These are phyloP conservation scores for Agrilus planipennis DNA, from an alignment of 1,140 invertebrate genomes.

Conservation along the genomic window DNA sequence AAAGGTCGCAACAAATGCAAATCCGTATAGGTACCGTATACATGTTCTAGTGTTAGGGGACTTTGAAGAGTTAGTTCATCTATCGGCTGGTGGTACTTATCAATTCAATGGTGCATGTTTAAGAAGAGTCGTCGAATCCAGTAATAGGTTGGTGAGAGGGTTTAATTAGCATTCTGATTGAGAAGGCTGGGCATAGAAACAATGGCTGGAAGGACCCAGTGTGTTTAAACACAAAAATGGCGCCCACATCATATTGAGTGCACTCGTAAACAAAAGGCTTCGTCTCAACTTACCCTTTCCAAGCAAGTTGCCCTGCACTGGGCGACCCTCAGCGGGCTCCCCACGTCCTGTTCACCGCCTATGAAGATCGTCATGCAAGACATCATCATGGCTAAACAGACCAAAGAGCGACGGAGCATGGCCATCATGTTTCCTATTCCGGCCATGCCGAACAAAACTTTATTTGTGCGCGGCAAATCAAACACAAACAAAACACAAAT, in stretches of 20 bases:
- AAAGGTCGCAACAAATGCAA: too few species aligned
- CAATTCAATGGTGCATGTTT: too few species aligned
- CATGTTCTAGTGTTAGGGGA: too few species aligned
- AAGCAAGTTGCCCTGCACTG: constrained; percentile 54
- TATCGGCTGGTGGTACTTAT: too few species aligned
- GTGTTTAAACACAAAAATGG: background rate
- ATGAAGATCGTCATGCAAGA: constrained; percentile 28
- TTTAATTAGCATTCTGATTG: too few species aligned
- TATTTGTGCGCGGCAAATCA: constrained; percentile 5
- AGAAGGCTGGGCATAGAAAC: too few species aligned
- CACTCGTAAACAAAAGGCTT: constrained; percentile 1
- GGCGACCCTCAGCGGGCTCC: constrained; percentile 51
- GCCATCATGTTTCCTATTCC: constrained; percentile 16
- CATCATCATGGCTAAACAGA: constrained; percentile 20
- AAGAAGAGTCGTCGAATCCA: too few species aligned
- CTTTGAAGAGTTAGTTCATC: too few species aligned
- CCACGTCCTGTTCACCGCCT: constrained; percentile 44
- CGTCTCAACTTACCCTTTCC: constrained; percentile 43
- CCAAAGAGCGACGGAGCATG: constrained; percentile 18
- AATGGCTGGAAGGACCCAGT: background rate
- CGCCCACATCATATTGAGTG: background rate
- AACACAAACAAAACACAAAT: constrained; percentile 6
- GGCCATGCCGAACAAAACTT: background rate
- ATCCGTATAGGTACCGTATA: too few species aligned
- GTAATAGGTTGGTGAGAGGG: too few species aligned